These are phyloP conservation scores for Pholis gunnellus DNA, from an alignment of 2,113 vertebrate species.

Conservation along the genomic window DNA sequence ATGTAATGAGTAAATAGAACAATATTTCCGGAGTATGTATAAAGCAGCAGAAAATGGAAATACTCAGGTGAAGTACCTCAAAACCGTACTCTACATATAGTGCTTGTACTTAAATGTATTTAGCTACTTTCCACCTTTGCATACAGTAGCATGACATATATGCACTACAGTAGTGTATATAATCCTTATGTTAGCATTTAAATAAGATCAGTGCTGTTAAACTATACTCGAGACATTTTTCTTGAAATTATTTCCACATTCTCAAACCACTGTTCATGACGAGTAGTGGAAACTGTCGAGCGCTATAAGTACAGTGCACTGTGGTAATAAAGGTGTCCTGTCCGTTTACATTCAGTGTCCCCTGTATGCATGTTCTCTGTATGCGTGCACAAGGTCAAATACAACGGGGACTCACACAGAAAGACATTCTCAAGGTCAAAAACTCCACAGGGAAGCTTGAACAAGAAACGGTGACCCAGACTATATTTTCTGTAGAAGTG, in stretches of 20 bases:
- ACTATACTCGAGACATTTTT: not conserved
- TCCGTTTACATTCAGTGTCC: not conserved
- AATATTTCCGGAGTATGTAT: not conserved
- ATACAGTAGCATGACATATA: not conserved
- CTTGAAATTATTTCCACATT: not conserved
- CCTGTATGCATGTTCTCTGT: not conserved
- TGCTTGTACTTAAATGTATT: not conserved
- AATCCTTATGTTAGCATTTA: not conserved
- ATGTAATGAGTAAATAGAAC: not conserved
- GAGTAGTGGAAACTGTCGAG: not conserved
- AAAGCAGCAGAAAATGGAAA: not conserved
- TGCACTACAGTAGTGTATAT: not conserved
- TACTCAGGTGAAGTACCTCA: not conserved
- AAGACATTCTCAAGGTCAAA: not conserved
- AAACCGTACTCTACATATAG: not conserved
- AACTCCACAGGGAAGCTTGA: not conserved
- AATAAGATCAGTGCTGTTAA: not conserved
- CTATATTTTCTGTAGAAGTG: not conserved
- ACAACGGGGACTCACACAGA: not conserved
- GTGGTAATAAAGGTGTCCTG: not conserved
- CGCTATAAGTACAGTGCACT: not conserved
- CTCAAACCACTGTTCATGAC: not conserved
- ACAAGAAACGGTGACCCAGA: not conserved
- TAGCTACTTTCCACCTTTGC: not conserved
- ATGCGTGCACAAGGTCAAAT: not conserved